phyloP scores from a whole-genome alignment of 2,113 vertebrate species.

The Eulemur macaco region DNA sequence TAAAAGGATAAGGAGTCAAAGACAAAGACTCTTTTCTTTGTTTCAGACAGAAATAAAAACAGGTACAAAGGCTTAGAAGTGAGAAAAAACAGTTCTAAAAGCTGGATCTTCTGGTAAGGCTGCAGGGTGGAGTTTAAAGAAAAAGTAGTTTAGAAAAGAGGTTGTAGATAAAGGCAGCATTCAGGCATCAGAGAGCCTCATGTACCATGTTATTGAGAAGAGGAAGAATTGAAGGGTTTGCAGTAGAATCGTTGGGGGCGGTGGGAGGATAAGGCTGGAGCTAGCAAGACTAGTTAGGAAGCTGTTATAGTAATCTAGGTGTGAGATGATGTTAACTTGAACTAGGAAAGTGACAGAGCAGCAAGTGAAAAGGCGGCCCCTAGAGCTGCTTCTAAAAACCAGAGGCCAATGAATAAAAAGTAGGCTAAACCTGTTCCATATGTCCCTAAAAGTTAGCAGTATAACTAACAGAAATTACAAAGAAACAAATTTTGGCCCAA shows the following conservation, averaged over 20 bases:
- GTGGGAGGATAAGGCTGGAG: neutral
- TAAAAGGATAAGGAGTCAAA: conserved; percentile 39
- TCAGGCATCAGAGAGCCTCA: neutral
- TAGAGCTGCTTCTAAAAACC: neutral
- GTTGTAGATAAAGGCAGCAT: neutral
- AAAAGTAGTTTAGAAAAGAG: conserved; percentile 20
- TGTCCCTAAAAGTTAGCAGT: neutral
- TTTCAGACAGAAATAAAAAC: conserved; percentile 35
- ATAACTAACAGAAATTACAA: conserved; percentile 24
- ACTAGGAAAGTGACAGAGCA: neutral
- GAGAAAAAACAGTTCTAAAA: conserved; percentile 39
- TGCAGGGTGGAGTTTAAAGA: neutral
- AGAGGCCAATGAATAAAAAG: neutral
- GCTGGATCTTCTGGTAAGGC: neutral
- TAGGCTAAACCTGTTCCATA: neutral
- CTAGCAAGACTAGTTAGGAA: neutral
- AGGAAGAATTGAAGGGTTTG: neutral
- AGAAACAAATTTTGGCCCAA: neutral
- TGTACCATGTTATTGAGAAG: neutral
- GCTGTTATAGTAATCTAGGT: neutral
- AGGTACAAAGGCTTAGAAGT: neutral
- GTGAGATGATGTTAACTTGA: neutral
- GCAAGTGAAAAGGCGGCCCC: neutral
- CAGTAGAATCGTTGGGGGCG: neutral
- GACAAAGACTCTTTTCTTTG: neutral